phyloP scores from a whole-genome alignment of 1,140 invertebrate genomes.

The Gryllus bimaculatus region DNA sequence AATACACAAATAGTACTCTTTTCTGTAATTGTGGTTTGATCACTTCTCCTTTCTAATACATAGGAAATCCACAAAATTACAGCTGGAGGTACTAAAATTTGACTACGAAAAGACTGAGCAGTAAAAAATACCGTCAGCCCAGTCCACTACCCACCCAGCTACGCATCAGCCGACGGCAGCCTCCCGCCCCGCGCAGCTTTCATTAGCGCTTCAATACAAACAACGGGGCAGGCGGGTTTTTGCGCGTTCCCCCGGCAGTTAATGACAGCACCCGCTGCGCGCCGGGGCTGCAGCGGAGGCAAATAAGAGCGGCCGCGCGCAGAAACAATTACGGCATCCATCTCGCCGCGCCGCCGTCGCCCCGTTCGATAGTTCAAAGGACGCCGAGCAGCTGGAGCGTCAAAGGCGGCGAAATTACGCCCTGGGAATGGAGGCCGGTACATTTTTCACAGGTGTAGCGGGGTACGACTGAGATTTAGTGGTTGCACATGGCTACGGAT shows the following conservation, averaged over 20 bases:
- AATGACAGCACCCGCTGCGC: background rate
- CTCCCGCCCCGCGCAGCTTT: background rate
- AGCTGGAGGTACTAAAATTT: too few species aligned
- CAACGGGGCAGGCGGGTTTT: background rate
- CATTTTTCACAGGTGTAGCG: too few species aligned
- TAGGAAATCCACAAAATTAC: too few species aligned
- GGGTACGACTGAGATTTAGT: too few species aligned
- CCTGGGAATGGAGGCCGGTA: too few species aligned
- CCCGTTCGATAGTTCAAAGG: background rate
- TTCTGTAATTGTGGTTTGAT: too few species aligned
- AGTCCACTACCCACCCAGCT: background rate
- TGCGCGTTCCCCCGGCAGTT: background rate
- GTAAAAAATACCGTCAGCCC: too few species aligned
- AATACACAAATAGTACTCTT: too few species aligned
- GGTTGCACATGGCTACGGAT: too few species aligned
- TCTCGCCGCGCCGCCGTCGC: background rate
- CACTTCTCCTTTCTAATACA: too few species aligned
- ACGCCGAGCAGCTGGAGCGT: background rate
- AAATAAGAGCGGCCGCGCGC: background rate
- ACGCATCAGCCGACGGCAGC: background rate
- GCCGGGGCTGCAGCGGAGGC: background rate
- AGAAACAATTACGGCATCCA: background rate
- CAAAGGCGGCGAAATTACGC: background rate
- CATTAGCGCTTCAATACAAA: background rate
- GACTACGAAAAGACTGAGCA: too few species aligned